Conservation (phyloP, 2,888 invertebrate genomes). For the Acleris cristana region DNA sequence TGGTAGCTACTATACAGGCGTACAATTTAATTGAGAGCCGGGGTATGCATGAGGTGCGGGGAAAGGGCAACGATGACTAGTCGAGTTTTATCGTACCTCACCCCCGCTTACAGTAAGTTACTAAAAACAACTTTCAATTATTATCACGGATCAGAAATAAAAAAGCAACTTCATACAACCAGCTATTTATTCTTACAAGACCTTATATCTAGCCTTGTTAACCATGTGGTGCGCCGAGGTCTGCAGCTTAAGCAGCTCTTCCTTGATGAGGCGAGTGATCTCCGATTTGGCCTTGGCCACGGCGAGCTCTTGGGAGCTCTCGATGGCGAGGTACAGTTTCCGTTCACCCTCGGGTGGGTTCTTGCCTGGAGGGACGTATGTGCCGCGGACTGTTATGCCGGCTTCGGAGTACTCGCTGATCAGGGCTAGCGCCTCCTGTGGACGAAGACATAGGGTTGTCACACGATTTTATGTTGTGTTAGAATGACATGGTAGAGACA, state of each 20-base stretch:
- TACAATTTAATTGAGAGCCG: too few species aligned
- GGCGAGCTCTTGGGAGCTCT: conserved; percentile 98
- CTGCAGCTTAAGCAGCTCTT: conserved; percentile 96
- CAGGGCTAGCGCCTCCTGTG: conserved; percentile 96
- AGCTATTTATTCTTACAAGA: conserved; percentile 85
- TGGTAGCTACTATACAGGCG: too few species aligned
- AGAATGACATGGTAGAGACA: too few species aligned
- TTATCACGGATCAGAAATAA: conserved; percentile 11
- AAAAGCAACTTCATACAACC: conserved; percentile 43
- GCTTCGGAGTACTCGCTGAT: conserved; percentile 99
- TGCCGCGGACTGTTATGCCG: conserved; percentile 99
- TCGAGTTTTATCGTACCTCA: too few species aligned
- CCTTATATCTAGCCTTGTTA: conserved; percentile 97
- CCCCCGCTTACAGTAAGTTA: too few species aligned
- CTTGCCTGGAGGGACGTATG: conserved; percentile 95
- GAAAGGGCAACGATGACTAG: too few species aligned
- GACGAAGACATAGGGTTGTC: background rate
- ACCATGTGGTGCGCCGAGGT: conserved; percentile 93
- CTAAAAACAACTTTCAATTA: too few species aligned
- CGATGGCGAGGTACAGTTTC: conserved; percentile 98
- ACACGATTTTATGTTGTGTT: background rate
- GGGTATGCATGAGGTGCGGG: too few species aligned
- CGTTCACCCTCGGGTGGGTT: conserved; percentile 95
- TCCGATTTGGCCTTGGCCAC: conserved; percentile 98
- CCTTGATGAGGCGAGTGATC: conserved; percentile 98